Conservation (phyloP, 2,797 vertebrate species). For the Dendrocincla tyrannina region DNA sequence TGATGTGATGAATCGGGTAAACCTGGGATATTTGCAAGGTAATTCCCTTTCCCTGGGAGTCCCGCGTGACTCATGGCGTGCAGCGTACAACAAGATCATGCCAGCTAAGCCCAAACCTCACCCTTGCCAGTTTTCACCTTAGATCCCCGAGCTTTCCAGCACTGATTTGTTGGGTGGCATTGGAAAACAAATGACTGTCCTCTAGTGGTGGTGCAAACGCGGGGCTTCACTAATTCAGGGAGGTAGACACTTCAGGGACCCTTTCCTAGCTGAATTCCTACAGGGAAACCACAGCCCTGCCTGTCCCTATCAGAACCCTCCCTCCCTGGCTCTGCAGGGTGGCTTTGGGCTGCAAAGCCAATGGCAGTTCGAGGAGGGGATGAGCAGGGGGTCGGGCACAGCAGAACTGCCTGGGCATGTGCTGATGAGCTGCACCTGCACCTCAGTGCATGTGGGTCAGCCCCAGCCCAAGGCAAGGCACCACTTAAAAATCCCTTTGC, state of each 20-base stretch:
- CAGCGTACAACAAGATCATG: slow-evolving; percentile 59
- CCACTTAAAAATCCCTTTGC: background rate
- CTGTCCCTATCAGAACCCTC: background rate
- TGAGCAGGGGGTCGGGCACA: rapidly evolving
- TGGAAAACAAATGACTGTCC: background rate
- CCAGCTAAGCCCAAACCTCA: slow-evolving; percentile 10
- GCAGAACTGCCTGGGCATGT: background rate
- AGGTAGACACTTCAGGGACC: background rate
- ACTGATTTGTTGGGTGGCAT: background rate
- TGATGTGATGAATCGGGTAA: slow-evolving; percentile 99
- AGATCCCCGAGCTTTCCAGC: background rate
- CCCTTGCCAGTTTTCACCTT: slow-evolving; percentile 51
- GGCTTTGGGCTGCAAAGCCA: background rate
- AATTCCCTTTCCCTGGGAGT: slow-evolving; percentile 78
- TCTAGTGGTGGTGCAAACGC: rapidly evolving
- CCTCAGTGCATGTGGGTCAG: background rate
- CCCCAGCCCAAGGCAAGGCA: background rate
- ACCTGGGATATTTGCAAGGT: slow-evolving; percentile 99
- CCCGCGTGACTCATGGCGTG: slow-evolving; percentile 51
- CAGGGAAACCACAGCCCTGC: background rate
- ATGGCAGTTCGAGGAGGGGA: background rate
- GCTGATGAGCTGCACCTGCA: background rate
- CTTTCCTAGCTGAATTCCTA: background rate
- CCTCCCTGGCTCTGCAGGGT: background rate
- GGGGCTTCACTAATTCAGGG: background rate